A percentile compares a stretch with the other conserved stretches of the same genome.
Evolutionary conservation across 2,888 invertebrate genomes (phyloP).

Genomic region (Meiosimyza platycephala): DNA sequence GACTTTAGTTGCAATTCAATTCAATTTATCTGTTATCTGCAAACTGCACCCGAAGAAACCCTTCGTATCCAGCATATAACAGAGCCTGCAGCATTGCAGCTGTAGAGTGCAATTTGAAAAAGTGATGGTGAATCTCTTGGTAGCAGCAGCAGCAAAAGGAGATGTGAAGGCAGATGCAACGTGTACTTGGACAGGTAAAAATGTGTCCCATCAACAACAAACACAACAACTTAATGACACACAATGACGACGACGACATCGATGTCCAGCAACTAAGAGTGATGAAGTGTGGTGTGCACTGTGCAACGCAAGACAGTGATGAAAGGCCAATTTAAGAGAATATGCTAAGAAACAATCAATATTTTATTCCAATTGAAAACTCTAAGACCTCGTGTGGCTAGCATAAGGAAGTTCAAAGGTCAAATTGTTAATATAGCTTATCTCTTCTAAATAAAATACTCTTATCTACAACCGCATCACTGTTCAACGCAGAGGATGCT

Average conservation of each 20-base stretch:
- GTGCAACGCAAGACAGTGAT: too few species aligned
- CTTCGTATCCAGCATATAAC: too few species aligned
- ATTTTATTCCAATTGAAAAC: too few species aligned
- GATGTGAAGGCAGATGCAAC: conserved; percentile 19
- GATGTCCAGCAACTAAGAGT: background rate
- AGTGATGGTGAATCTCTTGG: conserved; percentile 25
- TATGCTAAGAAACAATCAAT: too few species aligned
- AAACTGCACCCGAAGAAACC: background rate
- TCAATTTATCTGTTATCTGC: conserved; percentile 43
- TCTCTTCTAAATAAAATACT: too few species aligned
- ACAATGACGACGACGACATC: background rate
- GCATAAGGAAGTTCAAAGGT: too few species aligned
- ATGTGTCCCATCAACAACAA: conserved; percentile 18
- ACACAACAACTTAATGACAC: conserved; percentile 9
- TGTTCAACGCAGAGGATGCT: background rate
- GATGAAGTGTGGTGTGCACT: background rate
- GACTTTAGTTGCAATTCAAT: conserved; percentile 28
- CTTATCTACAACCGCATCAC: background rate
- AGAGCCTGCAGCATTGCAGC: conserved; percentile 9
- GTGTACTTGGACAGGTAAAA: conserved; percentile 31
- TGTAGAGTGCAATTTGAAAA: conserved; percentile 15
- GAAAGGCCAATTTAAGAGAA: too few species aligned
- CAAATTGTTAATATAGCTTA: too few species aligned
- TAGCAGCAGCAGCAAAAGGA: conserved; percentile 14
- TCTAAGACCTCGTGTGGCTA: too few species aligned